Conservation (phyloP, 2,797 vertebrate genomes). For the Melanotaenia maccullochi region DNA sequence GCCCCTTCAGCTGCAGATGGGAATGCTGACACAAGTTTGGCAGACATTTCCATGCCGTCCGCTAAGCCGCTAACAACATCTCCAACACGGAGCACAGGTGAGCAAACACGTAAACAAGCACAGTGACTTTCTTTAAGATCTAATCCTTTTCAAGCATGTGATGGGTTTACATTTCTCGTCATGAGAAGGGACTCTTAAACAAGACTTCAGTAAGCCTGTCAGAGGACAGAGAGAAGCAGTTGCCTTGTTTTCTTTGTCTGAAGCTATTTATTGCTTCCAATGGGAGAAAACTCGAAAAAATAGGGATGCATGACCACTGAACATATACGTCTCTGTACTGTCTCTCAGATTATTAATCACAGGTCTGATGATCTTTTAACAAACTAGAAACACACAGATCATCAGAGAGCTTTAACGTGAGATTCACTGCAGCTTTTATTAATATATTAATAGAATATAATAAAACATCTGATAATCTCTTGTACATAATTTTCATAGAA, state of each 20-base stretch:
- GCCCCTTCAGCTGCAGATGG: conserved; percentile 19
- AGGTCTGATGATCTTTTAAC: conserved; percentile 8
- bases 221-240: conserved; percentile 43
- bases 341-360: conserved; percentile 12
- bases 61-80: conserved; percentile 34
- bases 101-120: conserved; percentile 46
- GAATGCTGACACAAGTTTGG: conserved; percentile 20
- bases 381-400: conserved; percentile 4
- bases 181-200: background rate
- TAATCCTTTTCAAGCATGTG: background rate
- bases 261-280: conserved; percentile 69
- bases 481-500: too few relatives aligned
- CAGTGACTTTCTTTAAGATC: background rate
- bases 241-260: conserved; percentile 43
- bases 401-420: too few relatives aligned
- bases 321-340: conserved; percentile 2
- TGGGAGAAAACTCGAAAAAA: conserved; percentile 43
- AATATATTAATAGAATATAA: background rate
- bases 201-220: conserved; percentile 39
- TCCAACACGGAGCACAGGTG: conserved; percentile 54
- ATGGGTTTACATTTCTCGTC: background rate
- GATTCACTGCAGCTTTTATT: background rate
- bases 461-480: too few relatives aligned
- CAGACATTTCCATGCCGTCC: conserved; percentile 33
- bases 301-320: conserved; percentile 2